Evolutionary conservation across 2,888 invertebrate species (phyloP).

Genomic region (Tubulanus polymorphus): DNA sequence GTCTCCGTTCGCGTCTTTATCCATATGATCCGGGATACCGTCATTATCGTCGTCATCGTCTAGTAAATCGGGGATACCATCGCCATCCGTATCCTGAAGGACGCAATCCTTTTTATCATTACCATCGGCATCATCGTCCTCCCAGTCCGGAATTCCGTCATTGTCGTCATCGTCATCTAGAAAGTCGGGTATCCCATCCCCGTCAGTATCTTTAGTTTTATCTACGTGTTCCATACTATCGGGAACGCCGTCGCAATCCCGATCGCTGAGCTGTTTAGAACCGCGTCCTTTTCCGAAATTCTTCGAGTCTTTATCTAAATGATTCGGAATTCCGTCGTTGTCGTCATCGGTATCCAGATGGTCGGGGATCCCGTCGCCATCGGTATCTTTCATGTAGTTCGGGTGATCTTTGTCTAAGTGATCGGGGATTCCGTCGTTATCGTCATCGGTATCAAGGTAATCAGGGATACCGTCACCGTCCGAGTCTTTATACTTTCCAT

Average conservation of each 20-base stretch:
- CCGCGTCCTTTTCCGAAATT: no score
- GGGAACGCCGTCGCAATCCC: slow-evolving; percentile 37
- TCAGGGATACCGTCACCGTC: slow-evolving; percentile 36
- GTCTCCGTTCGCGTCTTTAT: slow-evolving; percentile 19
- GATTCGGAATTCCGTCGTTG: slow-evolving; percentile 18
- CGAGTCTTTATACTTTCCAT: slow-evolving; percentile 24
- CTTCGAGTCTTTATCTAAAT: slow-evolving; percentile 28
- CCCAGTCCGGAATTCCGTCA: slow-evolving; percentile 18
- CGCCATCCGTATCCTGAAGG: slow-evolving; percentile 15
- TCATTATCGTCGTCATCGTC: slow-evolving; percentile 20
- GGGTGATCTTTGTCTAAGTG: slow-evolving; percentile 17
- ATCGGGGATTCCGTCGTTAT: slow-evolving; percentile 30
- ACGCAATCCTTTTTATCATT: slow-evolving; percentile 17
- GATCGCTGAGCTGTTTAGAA: slow-evolving; percentile 15
- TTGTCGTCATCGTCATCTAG: slow-evolving; percentile 18
- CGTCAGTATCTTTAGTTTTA: slow-evolving; percentile 15
- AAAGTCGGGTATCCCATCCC: slow-evolving; percentile 13
- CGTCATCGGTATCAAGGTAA: slow-evolving; percentile 28
- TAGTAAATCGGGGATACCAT: slow-evolving; percentile 23
- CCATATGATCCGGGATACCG: slow-evolving; percentile 18
- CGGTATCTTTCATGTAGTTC: slow-evolving; percentile 11
- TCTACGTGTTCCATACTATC: slow-evolving; percentile 20
- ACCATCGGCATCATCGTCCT: slow-evolving; percentile 19
- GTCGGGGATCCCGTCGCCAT: slow-evolving; percentile 21
- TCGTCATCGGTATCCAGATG: slow-evolving; percentile 23